Conservation (phyloP, 2,888 invertebrate species). For the Taphrorychus bicolor region DNA sequence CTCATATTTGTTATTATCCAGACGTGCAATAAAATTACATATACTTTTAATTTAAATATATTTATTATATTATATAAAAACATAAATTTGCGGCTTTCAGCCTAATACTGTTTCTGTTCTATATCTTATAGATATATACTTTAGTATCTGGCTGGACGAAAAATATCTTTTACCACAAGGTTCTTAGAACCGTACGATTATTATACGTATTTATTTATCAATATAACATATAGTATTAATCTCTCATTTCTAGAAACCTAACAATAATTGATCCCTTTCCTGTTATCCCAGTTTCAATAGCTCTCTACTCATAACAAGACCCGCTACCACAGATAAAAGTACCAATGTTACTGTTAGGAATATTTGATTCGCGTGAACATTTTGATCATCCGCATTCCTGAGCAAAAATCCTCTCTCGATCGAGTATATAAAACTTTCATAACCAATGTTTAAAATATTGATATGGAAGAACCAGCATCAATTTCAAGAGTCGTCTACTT, state of each 20-base stretch:
- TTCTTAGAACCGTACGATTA: slow-evolving; percentile 32
- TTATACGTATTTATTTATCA: slow-evolving; percentile 4
- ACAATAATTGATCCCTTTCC: slow-evolving; percentile 35
- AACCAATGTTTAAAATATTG: slow-evolving; percentile 8
- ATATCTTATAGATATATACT: slow-evolving; percentile 15
- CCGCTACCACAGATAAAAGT: background rate
- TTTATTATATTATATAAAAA: slow-evolving; percentile 27
- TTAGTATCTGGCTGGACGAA: slow-evolving; percentile 22
- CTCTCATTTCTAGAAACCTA: slow-evolving; percentile 11
- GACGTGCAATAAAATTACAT: background rate
- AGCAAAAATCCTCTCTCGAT: background rate
- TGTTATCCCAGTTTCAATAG: background rate
- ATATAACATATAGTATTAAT: slow-evolving; percentile 5
- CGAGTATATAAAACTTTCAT: background rate
- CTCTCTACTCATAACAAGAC: background rate
- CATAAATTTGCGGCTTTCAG: slow-evolving; percentile 21
- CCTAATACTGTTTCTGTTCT: slow-evolving; percentile 31
- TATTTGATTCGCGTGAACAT: too few relatives aligned
- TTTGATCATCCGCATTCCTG: background rate
- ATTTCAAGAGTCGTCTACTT: background rate
- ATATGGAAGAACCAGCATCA: slow-evolving; percentile 13
- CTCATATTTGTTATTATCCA: too few relatives aligned
- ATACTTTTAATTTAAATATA: background rate
- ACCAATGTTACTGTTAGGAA: too few relatives aligned
- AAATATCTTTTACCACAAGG: slow-evolving; percentile 34